Percentiles rank a stretch among this genome's conserved stretches.
Evolutionary conservation across 2,888 invertebrate species (phyloP).

Genomic region (Tachina grossa): DNA sequence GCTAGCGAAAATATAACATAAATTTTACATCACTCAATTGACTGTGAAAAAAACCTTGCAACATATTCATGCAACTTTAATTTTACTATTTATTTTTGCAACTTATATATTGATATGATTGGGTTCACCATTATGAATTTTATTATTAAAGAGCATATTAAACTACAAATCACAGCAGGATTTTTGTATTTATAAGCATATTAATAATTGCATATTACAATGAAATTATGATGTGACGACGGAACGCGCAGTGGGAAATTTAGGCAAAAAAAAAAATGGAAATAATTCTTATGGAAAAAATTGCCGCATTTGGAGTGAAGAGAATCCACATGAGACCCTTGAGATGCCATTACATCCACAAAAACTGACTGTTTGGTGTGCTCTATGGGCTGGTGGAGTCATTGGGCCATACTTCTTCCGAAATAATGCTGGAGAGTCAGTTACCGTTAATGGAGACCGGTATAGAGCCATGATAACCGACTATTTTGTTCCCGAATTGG

Average conservation of each 20-base stretch:
- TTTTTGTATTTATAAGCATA: constrained; percentile 7
- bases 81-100: constrained; percentile 15
- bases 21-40: constrained; percentile 54
- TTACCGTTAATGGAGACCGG: too few species aligned
- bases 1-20: constrained; percentile 13
- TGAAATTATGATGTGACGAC: background rate
- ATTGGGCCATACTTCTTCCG: too few species aligned
- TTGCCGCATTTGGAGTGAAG: too few species aligned
- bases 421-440: too few species aligned
- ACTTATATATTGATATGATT: background rate
- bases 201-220: background rate
- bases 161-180: constrained; percentile 43
- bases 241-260: background rate
- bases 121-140: constrained; percentile 20
- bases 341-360: too few species aligned
- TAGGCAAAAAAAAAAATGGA: background rate
- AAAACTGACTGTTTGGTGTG: too few species aligned
- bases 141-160: constrained; percentile 20
- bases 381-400: too few species aligned
- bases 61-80: background rate
- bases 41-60: background rate
- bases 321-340: too few species aligned
- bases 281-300: too few species aligned
- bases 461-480: too few species aligned
- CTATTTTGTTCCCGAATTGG: too few species aligned